phyloP scores from a whole-genome alignment of 2,113 vertebrate species.

The Nymphicus hollandicus region DNA sequence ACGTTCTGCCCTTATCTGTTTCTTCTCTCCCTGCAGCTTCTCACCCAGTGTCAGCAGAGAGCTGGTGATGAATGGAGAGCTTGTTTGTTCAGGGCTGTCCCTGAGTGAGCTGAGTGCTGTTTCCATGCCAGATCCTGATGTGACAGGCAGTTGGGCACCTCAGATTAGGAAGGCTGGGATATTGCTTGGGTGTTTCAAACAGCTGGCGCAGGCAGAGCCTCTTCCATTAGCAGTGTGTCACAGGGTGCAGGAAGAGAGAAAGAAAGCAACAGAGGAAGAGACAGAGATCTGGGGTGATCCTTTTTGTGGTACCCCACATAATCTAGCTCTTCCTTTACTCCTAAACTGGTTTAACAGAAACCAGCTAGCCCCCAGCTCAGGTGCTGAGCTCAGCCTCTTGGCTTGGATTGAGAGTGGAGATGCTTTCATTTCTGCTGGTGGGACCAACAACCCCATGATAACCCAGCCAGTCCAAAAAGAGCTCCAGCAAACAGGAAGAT shows the following conservation, averaged over 20 bases:
- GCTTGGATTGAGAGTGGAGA: not conserved
- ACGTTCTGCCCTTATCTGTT: fast-evolving
- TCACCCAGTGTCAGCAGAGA: not conserved
- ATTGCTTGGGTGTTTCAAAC: not conserved
- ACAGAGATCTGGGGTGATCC: not conserved
- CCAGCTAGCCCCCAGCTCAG: not conserved
- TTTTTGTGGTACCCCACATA: not conserved
- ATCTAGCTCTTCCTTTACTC: not conserved
- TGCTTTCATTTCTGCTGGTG: not conserved
- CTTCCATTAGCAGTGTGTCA: not conserved
- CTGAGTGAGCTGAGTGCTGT: slow-evolving; percentile 3
- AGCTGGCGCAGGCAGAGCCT: not conserved
- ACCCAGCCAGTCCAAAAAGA: not conserved
- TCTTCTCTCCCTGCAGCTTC: not conserved
- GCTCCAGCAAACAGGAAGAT: not conserved
- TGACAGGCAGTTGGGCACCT: not conserved
- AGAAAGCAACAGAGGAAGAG: not conserved
- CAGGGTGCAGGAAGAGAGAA: not conserved
- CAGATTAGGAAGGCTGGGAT: not conserved
- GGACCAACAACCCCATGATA: not conserved
- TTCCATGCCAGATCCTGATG: slow-evolving; percentile 43
- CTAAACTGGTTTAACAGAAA: not conserved
- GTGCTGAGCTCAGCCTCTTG: not conserved
- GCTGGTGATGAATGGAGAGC: not conserved
- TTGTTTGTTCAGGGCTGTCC: slow-evolving; percentile 42